Percentiles rank a stretch among this genome's conserved stretches.
Evolutionary conservation across 2,797 vertebrate species (phyloP).

Genomic region (Chanos chanos): DNA sequence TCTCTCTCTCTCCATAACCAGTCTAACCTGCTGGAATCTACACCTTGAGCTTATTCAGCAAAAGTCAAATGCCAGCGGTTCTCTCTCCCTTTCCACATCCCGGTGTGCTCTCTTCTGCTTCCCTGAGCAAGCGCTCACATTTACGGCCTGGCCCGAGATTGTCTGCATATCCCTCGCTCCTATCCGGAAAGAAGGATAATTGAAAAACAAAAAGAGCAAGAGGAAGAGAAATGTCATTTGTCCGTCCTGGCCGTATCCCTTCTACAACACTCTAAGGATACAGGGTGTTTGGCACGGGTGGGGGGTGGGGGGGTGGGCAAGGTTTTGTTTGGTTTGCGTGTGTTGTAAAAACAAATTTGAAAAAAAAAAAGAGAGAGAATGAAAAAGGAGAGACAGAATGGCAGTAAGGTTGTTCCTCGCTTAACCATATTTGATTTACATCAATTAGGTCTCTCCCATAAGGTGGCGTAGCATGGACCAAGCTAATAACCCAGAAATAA

Average conservation of each 20-base stretch:
- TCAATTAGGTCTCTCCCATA: constrained; percentile 91
- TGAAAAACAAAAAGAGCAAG: constrained; percentile 45
- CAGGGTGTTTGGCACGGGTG: not conserved
- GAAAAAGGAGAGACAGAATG: constrained; percentile 38
- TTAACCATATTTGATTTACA: constrained; percentile 93
- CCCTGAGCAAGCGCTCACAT: constrained; percentile 78
- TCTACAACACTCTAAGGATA: not conserved
- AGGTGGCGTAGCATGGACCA: constrained; percentile 91
- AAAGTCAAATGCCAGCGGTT: constrained; percentile 90
- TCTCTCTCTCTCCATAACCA: constrained; percentile 52
- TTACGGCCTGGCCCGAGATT: constrained; percentile 72
- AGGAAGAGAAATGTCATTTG: constrained; percentile 30
- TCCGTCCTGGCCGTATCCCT: no score
- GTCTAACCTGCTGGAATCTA: constrained; percentile 66
- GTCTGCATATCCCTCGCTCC: constrained; percentile 59
- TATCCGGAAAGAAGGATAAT: constrained; percentile 60
- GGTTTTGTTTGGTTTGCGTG: constrained; percentile 4
- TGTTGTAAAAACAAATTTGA: constrained; percentile 36
- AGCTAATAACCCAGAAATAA: constrained; percentile 99
- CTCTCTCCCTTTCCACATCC: constrained; percentile 61
- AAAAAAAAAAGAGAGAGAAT: no score
- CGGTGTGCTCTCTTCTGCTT: constrained; percentile 86
- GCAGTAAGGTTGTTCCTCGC: constrained; percentile 75
- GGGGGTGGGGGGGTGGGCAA: constrained; percentile 27
- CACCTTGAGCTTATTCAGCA: constrained; percentile 95